Evolutionary conservation across 2,888 invertebrate species (phyloP), one percentile per base, ranked within the genome.

Genomic region (Hypomecis punctinalis): DNA sequence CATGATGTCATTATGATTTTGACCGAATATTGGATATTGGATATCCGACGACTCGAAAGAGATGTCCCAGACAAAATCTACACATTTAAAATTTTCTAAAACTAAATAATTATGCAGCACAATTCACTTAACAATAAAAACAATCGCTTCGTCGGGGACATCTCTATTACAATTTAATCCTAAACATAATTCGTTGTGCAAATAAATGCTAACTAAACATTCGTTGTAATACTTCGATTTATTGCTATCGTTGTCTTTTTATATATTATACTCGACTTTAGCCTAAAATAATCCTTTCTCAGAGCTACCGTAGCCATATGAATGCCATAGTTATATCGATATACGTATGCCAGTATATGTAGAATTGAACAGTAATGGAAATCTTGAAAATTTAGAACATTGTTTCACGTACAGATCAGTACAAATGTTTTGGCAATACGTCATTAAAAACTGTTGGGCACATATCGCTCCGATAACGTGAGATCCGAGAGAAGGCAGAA

Each of bases 181-280:
- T 68, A 69, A 71, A 68, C 59, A 53, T 69, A 71, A 72, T 82
- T 82, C 82, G 82, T 82, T 81, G 81, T 76, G 81, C 79, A 83
- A 84, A 81, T 78, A 76, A 85, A 79, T 74, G 75, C 75, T 71
- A 74, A 80, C 73, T 77, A 75, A 77, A 79, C 59, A 76, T 88
- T 89, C 89, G 89, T 88, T 89, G 89, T 89, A 66, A 76, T 72
- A 72, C 69, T 84, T 87, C 85, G 81, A 84, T 86, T 78, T 79
- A 81, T 83, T 81, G 80, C 81, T 83, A 77, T 84, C 85, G 82
- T 86, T 87, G 81, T 76, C 73, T 69, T 49, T 58, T 64, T 64
- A 77, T 77, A 72, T 76, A 70, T 65, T 69, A 75, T 72, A 72
- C 71, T 68, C 57, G 62, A 70, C 70, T 75, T 72, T 74, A 78